Conservation (phyloP, 2,888 invertebrate genomes). For the Himalopsyche kuldschensis region DNA sequence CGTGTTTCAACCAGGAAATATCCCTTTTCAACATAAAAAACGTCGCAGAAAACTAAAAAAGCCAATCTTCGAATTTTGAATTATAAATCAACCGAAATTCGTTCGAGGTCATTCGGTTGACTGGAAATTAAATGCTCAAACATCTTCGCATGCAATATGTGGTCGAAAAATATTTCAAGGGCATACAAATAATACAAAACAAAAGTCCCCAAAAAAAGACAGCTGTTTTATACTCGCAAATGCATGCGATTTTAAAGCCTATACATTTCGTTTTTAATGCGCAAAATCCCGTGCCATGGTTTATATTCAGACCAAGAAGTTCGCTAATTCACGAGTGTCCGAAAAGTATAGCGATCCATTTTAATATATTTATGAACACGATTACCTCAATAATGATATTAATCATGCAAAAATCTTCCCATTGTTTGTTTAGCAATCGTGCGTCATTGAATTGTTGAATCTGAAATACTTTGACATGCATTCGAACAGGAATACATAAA, state of each 20-base stretch:
- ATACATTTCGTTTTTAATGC: neutral
- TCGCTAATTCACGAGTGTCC: neutral
- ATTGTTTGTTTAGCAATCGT: no score
- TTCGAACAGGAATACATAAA: no score
- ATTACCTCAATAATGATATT: no score
- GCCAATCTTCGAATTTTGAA: neutral
- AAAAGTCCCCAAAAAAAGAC: conserved; percentile 25
- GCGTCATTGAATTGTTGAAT: no score
- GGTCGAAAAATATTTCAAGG: conserved; percentile 38
- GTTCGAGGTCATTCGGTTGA: neutral
- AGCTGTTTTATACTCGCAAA: neutral
- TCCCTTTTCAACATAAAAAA: conserved; percentile 25
- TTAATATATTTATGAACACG: no score
- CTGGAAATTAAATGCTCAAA: neutral
- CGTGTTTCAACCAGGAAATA: conserved; percentile 38
- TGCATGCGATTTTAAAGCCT: neutral
- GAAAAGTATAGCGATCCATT: neutral
- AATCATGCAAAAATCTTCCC: no score
- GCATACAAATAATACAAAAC: conserved; percentile 38
- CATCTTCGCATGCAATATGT: conserved; percentile 20
- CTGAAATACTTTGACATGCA: no score
- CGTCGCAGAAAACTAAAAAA: conserved; percentile 29
- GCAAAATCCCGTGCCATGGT: neutral
- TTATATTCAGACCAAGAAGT: neutral
- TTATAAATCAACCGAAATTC: neutral